phyloP scores from a whole-genome alignment of 1,140 invertebrate species.

The Ctenoplectra terminalis region DNA sequence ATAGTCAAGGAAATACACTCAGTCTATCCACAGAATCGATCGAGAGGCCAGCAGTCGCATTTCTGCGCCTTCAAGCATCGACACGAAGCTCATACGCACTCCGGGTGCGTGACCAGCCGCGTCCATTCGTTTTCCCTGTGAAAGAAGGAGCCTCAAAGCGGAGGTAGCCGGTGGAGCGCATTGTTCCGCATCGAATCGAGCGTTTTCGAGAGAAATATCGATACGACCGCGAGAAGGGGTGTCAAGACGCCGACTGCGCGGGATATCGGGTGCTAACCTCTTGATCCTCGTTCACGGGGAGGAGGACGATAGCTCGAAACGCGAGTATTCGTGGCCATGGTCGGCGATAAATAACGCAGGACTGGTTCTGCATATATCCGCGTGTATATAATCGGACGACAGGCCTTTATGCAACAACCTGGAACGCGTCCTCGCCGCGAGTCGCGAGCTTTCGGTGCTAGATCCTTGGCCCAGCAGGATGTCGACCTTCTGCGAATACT shows the following conservation, averaged over 20 bases:
- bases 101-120: background rate
- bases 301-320: constrained; percentile 33
- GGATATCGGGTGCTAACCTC: constrained; percentile 55
- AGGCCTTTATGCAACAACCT: constrained; percentile 31
- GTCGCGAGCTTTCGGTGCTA: constrained; percentile 3
- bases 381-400: constrained; percentile 36
- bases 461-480: constrained; percentile 32
- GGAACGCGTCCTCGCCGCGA: background rate
- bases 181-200: constrained; percentile 53
- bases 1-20: background rate
- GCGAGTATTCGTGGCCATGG: constrained; percentile 24
- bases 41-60: background rate
- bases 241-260: constrained; percentile 49
- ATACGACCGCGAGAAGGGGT: constrained; percentile 5
- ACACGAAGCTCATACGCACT: constrained; percentile 7
- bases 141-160: background rate
- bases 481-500: background rate
- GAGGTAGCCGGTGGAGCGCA: constrained; percentile 12
- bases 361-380: constrained; percentile 52
- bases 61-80: background rate
- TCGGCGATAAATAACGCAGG: constrained; percentile 58
- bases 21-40: background rate
- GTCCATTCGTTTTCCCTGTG: constrained; percentile 15
- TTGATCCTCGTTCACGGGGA: constrained; percentile 42
- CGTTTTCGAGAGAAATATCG: constrained; percentile 57